A percentile compares a stretch with the other conserved stretches of the same genome.
Evolutionary conservation across 2,888 invertebrate species (phyloP).

Genomic region (Acanthosepion lycidas): DNA sequence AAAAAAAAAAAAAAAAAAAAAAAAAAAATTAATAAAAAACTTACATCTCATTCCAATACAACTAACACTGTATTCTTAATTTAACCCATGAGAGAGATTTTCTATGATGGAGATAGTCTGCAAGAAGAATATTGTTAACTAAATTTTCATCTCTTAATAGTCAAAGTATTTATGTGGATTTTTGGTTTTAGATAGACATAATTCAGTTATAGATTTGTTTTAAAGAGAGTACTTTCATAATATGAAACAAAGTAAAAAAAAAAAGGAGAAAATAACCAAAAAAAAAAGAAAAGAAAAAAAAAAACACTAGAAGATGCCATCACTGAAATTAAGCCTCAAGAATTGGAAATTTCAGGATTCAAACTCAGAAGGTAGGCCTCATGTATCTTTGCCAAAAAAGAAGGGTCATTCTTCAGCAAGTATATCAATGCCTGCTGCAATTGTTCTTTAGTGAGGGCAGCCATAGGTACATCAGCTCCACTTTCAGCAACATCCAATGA

Average conservation of each 20-base stretch:
- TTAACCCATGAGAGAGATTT: background rate
- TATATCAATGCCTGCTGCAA: conserved; percentile 91
- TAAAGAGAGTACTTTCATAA: background rate
- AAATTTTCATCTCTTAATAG: background rate
- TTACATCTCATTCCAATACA: too few relatives aligned
- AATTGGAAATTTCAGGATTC: conserved; percentile 48
- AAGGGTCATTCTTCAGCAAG: conserved; percentile 86
- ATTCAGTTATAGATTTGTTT: background rate
- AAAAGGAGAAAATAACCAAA: background rate
- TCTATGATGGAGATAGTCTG: background rate
- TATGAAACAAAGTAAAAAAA: too few relatives aligned
- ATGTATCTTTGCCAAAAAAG: conserved; percentile 90
- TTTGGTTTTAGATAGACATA: background rate
- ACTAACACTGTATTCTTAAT: too few relatives aligned
- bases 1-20: background rate
- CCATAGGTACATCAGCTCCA: conserved; percentile 68
- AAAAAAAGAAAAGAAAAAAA: background rate
- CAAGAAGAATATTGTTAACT: background rate
- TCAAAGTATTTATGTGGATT: background rate
- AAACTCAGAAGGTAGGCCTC: conserved; percentile 88
- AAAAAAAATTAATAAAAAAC: background rate
- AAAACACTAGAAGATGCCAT: background rate
- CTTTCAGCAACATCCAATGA: conserved; percentile 38
- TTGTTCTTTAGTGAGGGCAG: conserved; percentile 90
- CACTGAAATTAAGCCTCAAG: conserved; percentile 15